Conservation (phyloP, 2,113 vertebrate genomes). For the Pseudorectes ferrugineus region DNA sequence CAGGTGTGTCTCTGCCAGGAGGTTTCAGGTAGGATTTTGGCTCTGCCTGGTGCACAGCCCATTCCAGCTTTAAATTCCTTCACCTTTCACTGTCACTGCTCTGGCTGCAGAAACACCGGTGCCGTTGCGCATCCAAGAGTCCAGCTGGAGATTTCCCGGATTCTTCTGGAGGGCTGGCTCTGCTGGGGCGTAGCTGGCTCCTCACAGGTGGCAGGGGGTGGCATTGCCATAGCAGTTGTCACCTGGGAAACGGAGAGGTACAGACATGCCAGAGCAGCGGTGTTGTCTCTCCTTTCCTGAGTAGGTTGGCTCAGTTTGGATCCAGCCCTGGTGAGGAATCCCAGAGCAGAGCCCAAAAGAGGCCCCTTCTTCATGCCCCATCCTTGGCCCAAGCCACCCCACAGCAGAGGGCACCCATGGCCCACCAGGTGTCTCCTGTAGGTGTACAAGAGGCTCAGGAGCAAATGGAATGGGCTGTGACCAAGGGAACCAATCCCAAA, state of each 20-base stretch:
- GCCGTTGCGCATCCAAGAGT: background rate
- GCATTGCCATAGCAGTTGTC: background rate
- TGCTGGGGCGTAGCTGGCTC: background rate
- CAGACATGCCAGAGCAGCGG: background rate
- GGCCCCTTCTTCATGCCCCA: background rate
- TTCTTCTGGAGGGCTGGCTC: background rate
- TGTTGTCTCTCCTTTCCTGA: background rate
- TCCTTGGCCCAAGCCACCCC: background rate
- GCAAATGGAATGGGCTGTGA: background rate
- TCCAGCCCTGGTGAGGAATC: background rate
- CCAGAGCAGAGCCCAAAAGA: background rate
- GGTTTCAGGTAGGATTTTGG: background rate
- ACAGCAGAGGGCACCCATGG: background rate
- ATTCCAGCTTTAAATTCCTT: background rate
- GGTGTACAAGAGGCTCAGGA: background rate
- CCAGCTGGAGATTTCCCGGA: background rate
- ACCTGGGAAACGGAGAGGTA: background rate
- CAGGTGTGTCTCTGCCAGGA: background rate
- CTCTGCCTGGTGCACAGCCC: background rate
- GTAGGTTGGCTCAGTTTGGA: background rate
- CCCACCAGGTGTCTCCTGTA: background rate
- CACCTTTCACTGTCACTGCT: accelerated
- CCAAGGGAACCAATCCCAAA: background rate
- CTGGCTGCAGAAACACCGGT: accelerated
- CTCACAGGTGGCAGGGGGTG: background rate